Evolutionary conservation across 2,888 invertebrate genomes (phyloP).

Genomic region (Cheilosia impressa): DNA sequence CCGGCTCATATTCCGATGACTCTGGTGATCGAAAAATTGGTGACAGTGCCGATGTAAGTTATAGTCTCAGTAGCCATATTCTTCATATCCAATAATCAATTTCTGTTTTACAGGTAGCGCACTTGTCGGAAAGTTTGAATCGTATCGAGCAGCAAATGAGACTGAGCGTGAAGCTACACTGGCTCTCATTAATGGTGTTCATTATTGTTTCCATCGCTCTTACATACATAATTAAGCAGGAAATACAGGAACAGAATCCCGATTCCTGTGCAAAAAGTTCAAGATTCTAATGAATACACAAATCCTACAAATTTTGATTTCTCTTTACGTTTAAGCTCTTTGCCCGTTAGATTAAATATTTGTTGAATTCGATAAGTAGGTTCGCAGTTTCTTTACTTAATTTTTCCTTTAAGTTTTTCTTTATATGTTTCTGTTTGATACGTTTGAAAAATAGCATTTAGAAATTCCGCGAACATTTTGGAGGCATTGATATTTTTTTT

Average conservation of each 20-base stretch:
- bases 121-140: conserved; percentile 81
- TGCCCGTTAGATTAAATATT: conserved; percentile 16
- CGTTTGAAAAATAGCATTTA: neutral
- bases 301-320: conserved; percentile 28
- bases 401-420: conserved; percentile 1
- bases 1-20: conserved; percentile 80
- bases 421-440: neutral
- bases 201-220: conserved; percentile 83
- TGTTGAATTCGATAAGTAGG: conserved; percentile 5
- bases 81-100: neutral
- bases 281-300: conserved; percentile 38
- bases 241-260: conserved; percentile 76
- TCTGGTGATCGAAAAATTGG: conserved; percentile 73
- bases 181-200: conserved; percentile 84
- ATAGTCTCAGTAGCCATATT: neutral
- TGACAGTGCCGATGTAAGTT: conserved; percentile 53
- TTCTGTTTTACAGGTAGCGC: conserved; percentile 78
- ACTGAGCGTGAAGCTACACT: conserved; percentile 84
- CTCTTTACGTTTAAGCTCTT: conserved; percentile 12
- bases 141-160: conserved; percentile 84
- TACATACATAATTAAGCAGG: conserved; percentile 83
- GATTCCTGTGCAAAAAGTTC: conserved; percentile 45
- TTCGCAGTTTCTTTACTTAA: neutral
- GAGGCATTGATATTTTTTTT: conserved; percentile 7
- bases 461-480: conserved; percentile 12